Conservation (phyloP, 2,888 invertebrate species). For the Serrognathus titanus region DNA sequence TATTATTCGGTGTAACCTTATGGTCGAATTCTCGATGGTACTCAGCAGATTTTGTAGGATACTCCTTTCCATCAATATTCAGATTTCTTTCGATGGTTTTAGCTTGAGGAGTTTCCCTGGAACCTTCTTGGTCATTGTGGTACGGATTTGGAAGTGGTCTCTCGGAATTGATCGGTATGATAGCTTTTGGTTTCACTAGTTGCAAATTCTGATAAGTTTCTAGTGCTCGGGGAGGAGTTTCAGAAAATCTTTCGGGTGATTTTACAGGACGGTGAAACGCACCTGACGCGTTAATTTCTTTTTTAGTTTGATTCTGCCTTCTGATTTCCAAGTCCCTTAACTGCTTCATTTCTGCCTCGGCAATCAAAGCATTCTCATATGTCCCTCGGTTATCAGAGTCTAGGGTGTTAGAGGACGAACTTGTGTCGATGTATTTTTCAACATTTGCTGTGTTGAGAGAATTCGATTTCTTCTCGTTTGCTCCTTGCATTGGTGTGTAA, state of each 20-base stretch:
- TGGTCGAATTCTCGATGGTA: slow-evolving; percentile 24
- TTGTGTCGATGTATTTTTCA: slow-evolving; percentile 42
- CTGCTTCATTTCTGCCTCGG: slow-evolving; percentile 26
- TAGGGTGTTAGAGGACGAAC: slow-evolving; percentile 43
- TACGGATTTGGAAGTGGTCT: slow-evolving; percentile 45
- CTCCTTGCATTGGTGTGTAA: slow-evolving; percentile 8
- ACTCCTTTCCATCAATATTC: slow-evolving; percentile 18
- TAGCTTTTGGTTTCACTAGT: slow-evolving; percentile 45
- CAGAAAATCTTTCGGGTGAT: slow-evolving; percentile 25
- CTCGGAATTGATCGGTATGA: slow-evolving; percentile 45
- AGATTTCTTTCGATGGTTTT: slow-evolving; percentile 29
- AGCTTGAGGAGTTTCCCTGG: neutral
- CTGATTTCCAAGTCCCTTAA: slow-evolving; percentile 21
- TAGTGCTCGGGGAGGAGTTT: slow-evolving; percentile 40
- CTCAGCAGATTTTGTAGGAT: slow-evolving; percentile 14
- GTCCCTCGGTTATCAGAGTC: slow-evolving; percentile 40
- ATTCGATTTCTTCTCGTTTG: slow-evolving; percentile 2
- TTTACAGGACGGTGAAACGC: neutral
- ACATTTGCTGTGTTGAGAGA: neutral
- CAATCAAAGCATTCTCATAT: slow-evolving; percentile 32
- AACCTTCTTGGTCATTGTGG: slow-evolving; percentile 24
- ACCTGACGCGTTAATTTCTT: slow-evolving; percentile 9
- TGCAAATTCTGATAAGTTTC: slow-evolving; percentile 41
- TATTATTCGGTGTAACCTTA: slow-evolving; percentile 35
- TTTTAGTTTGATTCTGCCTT: slow-evolving; percentile 1